Evolutionary conservation across 2,113 vertebrate species (phyloP), one percentile per base, ranked within the genome.

Genomic region (Ochotona curzoniae): DNA sequence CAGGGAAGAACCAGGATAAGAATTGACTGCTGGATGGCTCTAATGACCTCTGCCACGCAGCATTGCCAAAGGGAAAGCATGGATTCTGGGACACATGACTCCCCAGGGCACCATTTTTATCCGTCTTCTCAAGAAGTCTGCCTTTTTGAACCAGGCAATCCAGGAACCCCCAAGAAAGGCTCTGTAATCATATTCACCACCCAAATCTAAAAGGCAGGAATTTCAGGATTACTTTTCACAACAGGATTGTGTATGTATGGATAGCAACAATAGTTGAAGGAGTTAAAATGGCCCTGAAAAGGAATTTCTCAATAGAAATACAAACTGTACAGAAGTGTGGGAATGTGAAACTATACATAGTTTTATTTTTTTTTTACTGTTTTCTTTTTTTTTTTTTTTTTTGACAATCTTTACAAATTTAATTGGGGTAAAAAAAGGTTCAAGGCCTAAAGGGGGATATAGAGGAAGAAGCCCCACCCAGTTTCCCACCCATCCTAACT

Each of bases 1-100:
- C 38, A 0, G 1, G 13, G 23, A 17, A 18, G 6, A 23, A 21
- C n/a, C 25, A 70, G 23, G 26, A 7, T 28, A 64, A n/a, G 1
- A 76, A 9, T 20, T 23, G 30, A 10, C 8, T 51, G n/a, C 8
- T 26, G 44, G 64, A 17, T 28, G n/a, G 7, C 75, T 35, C 57
- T 44, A 17, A 20, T 23, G 35, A 57, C 32, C 60, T 60, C 18
- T 5, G 21, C 28, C 13, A 0, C 1, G 2, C 15, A 25, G 18
- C 75, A 25, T 66, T n/a, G 11, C 10, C 64, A 35, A 44, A 47
- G 13, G 8, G 35, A 82, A 78, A 71, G 51, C 1, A 0, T 44
- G 26, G 57, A 54, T 35, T 63, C n/a, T 51, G 1, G 30, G 75
- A 12, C 17, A 4, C 18, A 7, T 0, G 7, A 26, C 30, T 32